A percentile compares a stretch with the other conserved stretches of the same genome.
Evolutionary conservation across 2,888 invertebrate genomes (phyloP).

Genomic region (Saturnia pavonia): DNA sequence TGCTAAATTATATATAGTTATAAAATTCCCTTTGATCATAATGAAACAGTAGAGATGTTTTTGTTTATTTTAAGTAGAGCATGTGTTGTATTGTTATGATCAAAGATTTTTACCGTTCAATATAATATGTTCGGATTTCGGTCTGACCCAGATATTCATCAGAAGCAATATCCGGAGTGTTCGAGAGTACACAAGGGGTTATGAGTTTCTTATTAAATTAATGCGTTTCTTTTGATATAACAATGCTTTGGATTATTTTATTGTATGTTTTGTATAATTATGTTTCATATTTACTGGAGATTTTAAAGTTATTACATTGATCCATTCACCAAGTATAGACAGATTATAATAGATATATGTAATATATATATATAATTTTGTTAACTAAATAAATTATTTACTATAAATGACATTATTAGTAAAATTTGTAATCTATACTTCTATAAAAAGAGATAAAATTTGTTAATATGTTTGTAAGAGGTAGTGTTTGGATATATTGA

Average conservation of each 20-base stretch:
- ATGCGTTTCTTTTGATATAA: conserved; percentile 27
- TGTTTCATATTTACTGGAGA: neutral
- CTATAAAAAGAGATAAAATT: too few species aligned
- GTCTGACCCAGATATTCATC: conserved; percentile 23
- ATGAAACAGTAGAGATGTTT: neutral
- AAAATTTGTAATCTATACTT: neutral
- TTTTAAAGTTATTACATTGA: neutral
- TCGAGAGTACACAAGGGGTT: conserved; percentile 28
- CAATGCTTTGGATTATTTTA: conserved; percentile 11
- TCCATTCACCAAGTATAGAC: neutral
- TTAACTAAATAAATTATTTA: neutral
- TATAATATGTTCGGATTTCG: conserved; percentile 1
- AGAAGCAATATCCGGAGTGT: conserved; percentile 32
- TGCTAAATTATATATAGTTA: too few species aligned
- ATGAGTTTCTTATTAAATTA: conserved; percentile 37
- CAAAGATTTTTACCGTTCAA: conserved; percentile 12
- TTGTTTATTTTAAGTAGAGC: neutral
- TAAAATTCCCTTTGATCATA: too few species aligned
- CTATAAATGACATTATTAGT: neutral
- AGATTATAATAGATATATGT: neutral
- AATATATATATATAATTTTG: neutral
- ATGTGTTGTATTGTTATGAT: conserved; percentile 1
- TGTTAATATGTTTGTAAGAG: too few species aligned
- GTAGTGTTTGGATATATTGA: too few species aligned
- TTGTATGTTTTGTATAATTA: conserved; percentile 14